Evolutionary conservation across 2,113 vertebrate genomes (phyloP), one percentile per base, ranked within the genome.

Genomic region (Pogona vitticeps): DNA sequence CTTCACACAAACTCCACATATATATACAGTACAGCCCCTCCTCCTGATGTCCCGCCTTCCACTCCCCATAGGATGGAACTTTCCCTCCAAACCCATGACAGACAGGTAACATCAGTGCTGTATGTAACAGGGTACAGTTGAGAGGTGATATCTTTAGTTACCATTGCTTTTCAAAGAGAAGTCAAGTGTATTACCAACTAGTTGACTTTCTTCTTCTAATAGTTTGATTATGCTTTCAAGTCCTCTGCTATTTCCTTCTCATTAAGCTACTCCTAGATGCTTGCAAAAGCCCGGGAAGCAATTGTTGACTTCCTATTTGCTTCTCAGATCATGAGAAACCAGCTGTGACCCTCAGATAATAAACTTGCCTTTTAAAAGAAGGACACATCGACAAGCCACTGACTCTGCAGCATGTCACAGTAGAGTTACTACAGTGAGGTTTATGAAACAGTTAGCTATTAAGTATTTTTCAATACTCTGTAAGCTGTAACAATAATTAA

Each of bases 281-380:
- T 6, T 26, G 65, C 86, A 88, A 79, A 23, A 89, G 70, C 61
- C 61, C 1, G 26, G 5, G 15, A 7, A 85, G 14, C 2, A 88
- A 86, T 86, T 59, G 86, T 42, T 80, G 28, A 86, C 85, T 33
- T 80, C 76, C 81, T 28, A 67, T 72, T 58, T 65, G 26, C 18
- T 87, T 70, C 61, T 46, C 40, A 42, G 36, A 3, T 36, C 10
- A 61, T 23, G 0, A 15, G 83, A 84, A 28, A 83, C 65, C 82
- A 86, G 61, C 77, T 90, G 31, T 78, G 82, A 73, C 80, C 7
- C 31, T 31, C 9, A 36, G 82, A 76, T 90, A 90, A 91, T n/a
- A 85, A 93, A 67, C 61, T 68, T 2, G 0, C 61, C 75, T 79
- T 77, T 70, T 78, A 58, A 71, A 52, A 71, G 36, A 72, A 3